Evolutionary conservation across 2,797 vertebrate genomes (phyloP), one percentile per base, ranked within the genome.

Genomic region (Iguana delicatissima): DNA sequence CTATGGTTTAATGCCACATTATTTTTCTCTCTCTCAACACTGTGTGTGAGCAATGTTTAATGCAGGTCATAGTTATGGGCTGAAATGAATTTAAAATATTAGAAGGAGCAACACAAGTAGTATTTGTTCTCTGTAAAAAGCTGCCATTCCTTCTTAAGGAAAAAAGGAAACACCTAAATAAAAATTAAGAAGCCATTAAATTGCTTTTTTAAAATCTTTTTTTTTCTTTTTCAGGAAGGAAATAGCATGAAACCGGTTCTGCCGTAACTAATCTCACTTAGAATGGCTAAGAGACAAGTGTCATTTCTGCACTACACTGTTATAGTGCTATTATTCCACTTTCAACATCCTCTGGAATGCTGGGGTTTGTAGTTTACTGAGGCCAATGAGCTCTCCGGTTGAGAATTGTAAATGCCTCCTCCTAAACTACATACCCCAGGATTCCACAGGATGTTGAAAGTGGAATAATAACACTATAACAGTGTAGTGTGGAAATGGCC

Each of bases 41-140:
- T 94, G 91, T 90, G 93, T 92, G 86, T 95, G 93, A 93, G 77
- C 16, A 85, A 80, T 89, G 79, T 73, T 95, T 92, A 89, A 77
- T 94, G 94, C 83, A 55, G 86, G 29, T 93, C 85, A 91, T 73
- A 10, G 92, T 93, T 94, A 55, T 87, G 76, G 69, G 32, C 84
- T 94, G 83, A 81, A n/a, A 64, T 89, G n/a, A 93, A 95, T 93
- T 80, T 86, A 94, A 55, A 89, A 94, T 89, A 93, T 86, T 89
- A 81, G 84, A 82, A 80, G 88, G 69, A 91, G 74, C 85, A 94
- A 80, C n/a, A 26, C 9, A 89, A 14, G 84, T 73, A 16, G 0
- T 20, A 24, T 90, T 96, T 91, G 91, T 94, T 96, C 95, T 92
- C 95, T 95, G 93, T 95, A 85, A 91, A 94, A 90, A 89, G 83